A percentile compares a stretch with the other conserved stretches of the same genome.
Evolutionary conservation across 2,113 vertebrate species (phyloP).

Genomic region (Oncorhynchus kisutch): DNA sequence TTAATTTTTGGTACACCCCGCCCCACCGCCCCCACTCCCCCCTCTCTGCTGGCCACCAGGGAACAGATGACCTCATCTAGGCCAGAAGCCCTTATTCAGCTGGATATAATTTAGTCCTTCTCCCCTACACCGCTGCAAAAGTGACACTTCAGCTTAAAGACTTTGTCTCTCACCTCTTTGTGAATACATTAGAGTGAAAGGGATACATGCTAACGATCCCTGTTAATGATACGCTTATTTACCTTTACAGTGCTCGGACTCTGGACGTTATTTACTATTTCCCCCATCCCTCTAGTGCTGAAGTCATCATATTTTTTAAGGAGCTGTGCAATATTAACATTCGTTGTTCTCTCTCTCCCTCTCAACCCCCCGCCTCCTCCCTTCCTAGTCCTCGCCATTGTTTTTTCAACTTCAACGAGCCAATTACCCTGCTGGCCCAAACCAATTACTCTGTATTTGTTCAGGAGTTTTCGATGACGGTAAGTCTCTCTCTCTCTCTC

Average conservation of each 20-base stretch:
- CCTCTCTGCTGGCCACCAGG: conserved; percentile 69
- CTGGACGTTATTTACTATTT: conserved; percentile 35
- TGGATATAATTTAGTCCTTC: conserved; percentile 59
- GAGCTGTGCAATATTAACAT: conserved; percentile 50
- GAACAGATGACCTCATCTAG: conserved; percentile 32
- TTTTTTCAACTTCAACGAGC: conserved; percentile 37
- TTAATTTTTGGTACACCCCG: conserved; percentile 79
- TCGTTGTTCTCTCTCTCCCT: conserved; percentile 23
- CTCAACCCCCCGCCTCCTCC: not conserved
- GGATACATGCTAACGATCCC: conserved; percentile 73
- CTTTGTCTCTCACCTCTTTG: conserved; percentile 35
- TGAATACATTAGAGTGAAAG: conserved; percentile 70
- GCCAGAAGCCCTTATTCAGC: conserved; percentile 81
- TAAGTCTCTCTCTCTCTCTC: conserved; percentile 45
- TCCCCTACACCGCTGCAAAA: conserved; percentile 41
- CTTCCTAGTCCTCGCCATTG: not conserved
- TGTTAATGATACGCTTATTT: conserved; percentile 79
- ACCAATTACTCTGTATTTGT: conserved; percentile 72
- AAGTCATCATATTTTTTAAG: conserved; percentile 60
- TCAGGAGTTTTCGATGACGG: conserved; percentile 75
- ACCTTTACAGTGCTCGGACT: conserved; percentile 56
- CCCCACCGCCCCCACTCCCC: conserved; percentile 73
- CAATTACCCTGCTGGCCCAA: conserved; percentile 65
- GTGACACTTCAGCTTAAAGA: conserved; percentile 73
- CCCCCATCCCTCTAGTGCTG: conserved; percentile 39